Evolutionary conservation across 1,140 invertebrate genomes (phyloP), one percentile per base, ranked within the genome.

Genomic region (Drosophila truncata): DNA sequence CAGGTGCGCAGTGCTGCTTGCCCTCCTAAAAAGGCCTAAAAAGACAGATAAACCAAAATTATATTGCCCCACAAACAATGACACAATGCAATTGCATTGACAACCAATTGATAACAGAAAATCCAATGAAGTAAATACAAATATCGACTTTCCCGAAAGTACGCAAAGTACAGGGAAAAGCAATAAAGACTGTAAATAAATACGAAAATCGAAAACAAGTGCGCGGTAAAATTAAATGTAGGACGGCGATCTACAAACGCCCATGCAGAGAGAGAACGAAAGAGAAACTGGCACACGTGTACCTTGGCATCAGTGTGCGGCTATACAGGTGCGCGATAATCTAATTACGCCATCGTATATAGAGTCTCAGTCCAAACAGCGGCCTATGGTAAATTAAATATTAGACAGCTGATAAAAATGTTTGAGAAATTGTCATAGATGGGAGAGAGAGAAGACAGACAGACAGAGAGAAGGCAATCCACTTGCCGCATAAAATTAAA

Each of bases 51-150:
- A 82, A 75, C 49, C 29, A 39, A 76, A 63, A 57, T 62, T 31
- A 31, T 77, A 80, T 63, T 71, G 58, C 49, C 44, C 55, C 64
- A 75, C 66, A 78, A 83, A 71, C 65, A 72, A 47, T 61, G 55
- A 60, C 31, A 67, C 78, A 87, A 79, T 87, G 83, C 83, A 86
- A 70, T 75, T 85, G 78, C 82, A 86, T 82, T 82, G 59, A 79
- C 70, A 73, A 37, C 35, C 11, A 20, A 20, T 13, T 61, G 79
- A 85, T 85, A 85, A 75, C 47, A 52, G 20, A 55, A 37, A 35
- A 61, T 65, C 11, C 14, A 37, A 44, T 16, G 9, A 27, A 69
- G 29, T 58, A 39, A 50, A 31, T 33, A 37, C 27, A 41, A 47
- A 64, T 50, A 69, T 27, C 46, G 67, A 62, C 59, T 69, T 69